Conservation (phyloP, 2,888 invertebrate genomes). For the Mellilla xanthometata region DNA sequence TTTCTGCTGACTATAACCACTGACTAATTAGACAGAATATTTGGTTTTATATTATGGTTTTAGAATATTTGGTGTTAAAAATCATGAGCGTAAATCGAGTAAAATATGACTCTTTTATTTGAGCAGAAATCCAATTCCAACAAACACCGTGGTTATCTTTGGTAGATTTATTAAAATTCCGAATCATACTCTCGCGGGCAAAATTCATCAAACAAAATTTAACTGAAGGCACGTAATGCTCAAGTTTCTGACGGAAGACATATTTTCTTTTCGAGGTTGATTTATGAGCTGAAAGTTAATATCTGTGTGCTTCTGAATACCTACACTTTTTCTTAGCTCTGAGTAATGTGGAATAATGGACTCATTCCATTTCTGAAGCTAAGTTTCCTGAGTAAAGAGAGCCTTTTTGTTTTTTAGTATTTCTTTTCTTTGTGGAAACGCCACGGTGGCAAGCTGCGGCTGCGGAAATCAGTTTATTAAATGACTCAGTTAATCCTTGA, state of each 20-base stretch:
- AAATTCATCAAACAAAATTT: conserved; percentile 33
- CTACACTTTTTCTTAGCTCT: conserved; percentile 13
- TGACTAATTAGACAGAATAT: too few species aligned
- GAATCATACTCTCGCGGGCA: conserved; percentile 20
- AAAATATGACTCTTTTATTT: too few species aligned
- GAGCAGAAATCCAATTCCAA: too few species aligned
- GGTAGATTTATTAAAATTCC: conserved; percentile 32
- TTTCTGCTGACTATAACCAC: too few species aligned
- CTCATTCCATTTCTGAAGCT: conserved; percentile 11
- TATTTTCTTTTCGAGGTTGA: conserved; percentile 27
- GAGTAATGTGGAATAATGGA: conserved; percentile 14
- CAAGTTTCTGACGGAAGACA: conserved; percentile 24
- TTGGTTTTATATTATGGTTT: too few species aligned
- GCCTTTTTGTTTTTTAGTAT: conserved; percentile 1
- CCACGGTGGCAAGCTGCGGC: too few species aligned
- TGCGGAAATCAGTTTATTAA: too few species aligned
- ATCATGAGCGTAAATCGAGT: too few species aligned
- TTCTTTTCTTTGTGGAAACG: not conserved
- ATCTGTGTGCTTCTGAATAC: conserved; percentile 18
- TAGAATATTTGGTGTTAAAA: too few species aligned
- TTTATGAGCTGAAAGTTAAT: conserved; percentile 22
- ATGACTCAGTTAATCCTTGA: too few species aligned
- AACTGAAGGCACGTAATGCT: conserved; percentile 24
- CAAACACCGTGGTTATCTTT: conserved; percentile 9
- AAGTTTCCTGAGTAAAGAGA: conserved; percentile 8